Base-by-base conservation (phyloP, 2,113 vertebrate species). In the Chrysochloris asiatica region DNA sequence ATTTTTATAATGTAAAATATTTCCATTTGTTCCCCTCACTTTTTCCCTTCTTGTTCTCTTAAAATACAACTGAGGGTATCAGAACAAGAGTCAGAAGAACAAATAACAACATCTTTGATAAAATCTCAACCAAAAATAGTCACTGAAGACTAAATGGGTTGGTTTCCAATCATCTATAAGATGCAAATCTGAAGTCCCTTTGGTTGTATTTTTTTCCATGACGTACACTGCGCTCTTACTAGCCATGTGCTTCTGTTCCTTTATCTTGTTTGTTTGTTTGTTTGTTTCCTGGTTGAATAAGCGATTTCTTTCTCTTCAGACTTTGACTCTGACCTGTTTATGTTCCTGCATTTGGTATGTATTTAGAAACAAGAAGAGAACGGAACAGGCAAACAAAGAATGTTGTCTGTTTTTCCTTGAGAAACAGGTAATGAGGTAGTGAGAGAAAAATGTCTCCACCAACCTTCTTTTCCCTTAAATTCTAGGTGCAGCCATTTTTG, bases 31-130 rank as follows among this genome's bases (percentile, higher is more conserved):
- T 11, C 4, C 11, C 13, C 41, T 65, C 36, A 36, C 81, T 67
- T n/a, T 41, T 67, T 61, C 21, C 8, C 45, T 80, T 48, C 19
- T 77, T 82, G 6, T 41, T 67, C 38, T 91, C 50, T 91, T 91
- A 81, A 83, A 92, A 86, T 50, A 43, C 33, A 89, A 84, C 26
- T 21, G 30, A 38, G 22, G 1, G 7, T 69, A 90, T 89, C 5
- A 81, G 54, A 87, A 63, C 2, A 52, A 83, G 59, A 90, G 54
- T 77, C 0, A 73, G 14, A 59, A 1, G 8, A 11, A 48, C 16
- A 92, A 78, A 56, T 6, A 78, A 63, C 85, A 88, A 90, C 16
- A 78, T 63, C 59, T 87, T 21, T 90, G 84, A 56, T 83, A 50
- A 83, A 92, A 86, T 24, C 10, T 65, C 30, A 41, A 10, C 63